A percentile compares a stretch with the other conserved stretches of the same genome.
These are phyloP conservation scores for Gymnorhina tibicen DNA, from an alignment of 2,113 vertebrate species.

Conservation along the genomic window DNA sequence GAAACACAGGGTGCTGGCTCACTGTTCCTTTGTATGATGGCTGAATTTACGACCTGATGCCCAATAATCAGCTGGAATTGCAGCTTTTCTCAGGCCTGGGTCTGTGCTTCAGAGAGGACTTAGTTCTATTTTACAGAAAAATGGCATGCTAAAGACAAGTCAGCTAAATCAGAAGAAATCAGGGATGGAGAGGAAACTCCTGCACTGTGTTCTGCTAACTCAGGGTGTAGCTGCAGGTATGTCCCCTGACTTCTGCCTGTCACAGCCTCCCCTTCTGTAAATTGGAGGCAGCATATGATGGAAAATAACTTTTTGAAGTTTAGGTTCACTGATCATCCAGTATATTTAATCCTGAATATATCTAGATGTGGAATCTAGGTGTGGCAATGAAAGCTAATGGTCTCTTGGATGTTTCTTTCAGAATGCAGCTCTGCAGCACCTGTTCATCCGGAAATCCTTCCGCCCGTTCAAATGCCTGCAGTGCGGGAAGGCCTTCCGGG, in stretches of 20 bases:
- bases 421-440: conserved; percentile 96
- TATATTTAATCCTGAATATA: not conserved
- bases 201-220: not conserved
- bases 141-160: not conserved
- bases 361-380: not conserved
- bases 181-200: not conserved
- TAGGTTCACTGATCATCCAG: not conserved
- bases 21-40: not conserved
- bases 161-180: not conserved
- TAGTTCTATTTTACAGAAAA: not conserved
- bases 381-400: not conserved
- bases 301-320: not conserved
- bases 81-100: not conserved
- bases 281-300: not conserved
- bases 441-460: conserved; percentile 95
- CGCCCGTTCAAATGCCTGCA: conserved; percentile 94
- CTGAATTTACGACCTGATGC: not conserved
- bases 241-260: not conserved
- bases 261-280: not conserved
- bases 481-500: conserved; percentile 94
- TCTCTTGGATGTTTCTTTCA: conserved; percentile 62
- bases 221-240: not conserved
- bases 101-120: not conserved
- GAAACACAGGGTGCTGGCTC: not conserved
- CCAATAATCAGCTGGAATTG: not conserved